A percentile compares a stretch with the other conserved stretches of the same genome.
These are phyloP conservation scores for Vesta saturnalis DNA, from an alignment of 2,888 invertebrate genomes.

Conservation along the genomic window DNA sequence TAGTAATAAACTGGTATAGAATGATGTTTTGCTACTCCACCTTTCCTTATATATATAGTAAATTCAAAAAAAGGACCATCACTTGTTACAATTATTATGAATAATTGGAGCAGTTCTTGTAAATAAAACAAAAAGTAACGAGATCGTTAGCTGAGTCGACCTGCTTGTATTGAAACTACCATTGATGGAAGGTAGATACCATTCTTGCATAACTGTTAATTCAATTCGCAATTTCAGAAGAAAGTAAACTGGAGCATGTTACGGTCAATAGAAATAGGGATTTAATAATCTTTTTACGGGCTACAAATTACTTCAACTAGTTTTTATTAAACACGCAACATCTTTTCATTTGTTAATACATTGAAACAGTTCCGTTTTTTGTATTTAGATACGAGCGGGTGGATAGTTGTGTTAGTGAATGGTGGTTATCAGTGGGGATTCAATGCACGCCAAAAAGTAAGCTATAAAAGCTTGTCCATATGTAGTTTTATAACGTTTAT, in stretches of 20 bases:
- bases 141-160: conserved; percentile 39
- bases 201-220: conserved; percentile 41
- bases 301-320: conserved; percentile 34
- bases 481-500: too few species aligned
- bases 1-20: conserved; percentile 30
- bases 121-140: conserved; percentile 53
- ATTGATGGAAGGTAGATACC: conserved; percentile 44
- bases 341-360: conserved; percentile 25
- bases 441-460: too few species aligned
- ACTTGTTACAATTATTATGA: conserved; percentile 50
- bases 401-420: conserved; percentile 35
- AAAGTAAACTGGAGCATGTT: conserved; percentile 56
- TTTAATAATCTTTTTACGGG: conserved; percentile 36
- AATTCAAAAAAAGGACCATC: conserved; percentile 34
- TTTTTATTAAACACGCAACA: conserved; percentile 19
- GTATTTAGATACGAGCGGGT: conserved; percentile 40
- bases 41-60: conserved; percentile 35
- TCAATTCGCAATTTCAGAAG: conserved; percentile 36
- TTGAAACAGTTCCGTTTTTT: conserved; percentile 27
- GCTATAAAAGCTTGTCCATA: too few species aligned
- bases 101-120: conserved; percentile 61
- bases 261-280: conserved; percentile 58
- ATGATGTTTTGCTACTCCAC: conserved; percentile 18
- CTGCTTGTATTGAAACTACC: conserved; percentile 35
- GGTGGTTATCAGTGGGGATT: conserved; percentile 32